Conservation (phyloP, 2,888 invertebrate genomes). For the Phyllotreta cruciferae region DNA sequence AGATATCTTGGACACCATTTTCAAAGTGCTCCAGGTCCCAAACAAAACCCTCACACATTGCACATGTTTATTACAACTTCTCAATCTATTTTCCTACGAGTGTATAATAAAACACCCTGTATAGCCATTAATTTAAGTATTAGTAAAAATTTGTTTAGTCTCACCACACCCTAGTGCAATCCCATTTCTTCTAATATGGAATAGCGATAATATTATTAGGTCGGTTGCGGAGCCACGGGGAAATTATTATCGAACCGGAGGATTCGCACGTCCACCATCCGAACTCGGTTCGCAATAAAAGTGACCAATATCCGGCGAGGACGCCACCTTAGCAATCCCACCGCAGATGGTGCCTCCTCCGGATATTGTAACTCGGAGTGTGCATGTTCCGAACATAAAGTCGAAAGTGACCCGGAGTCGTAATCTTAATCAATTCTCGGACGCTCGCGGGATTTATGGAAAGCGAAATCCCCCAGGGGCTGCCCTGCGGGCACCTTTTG, state of each 20-base stretch:
- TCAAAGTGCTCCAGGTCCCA: too few species aligned
- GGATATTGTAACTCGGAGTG: constrained; percentile 55
- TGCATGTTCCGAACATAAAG: constrained; percentile 51
- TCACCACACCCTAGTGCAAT: not conserved
- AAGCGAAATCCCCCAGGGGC: too few species aligned
- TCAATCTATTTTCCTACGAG: too few species aligned
- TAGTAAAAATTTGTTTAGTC: not conserved
- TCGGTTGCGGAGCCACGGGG: not conserved
- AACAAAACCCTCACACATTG: too few species aligned
- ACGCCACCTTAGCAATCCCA: constrained; percentile 29
- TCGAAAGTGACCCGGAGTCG: constrained; percentile 39
- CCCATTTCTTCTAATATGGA: too few species aligned
- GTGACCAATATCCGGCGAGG: constrained; percentile 60
- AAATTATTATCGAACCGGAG: constrained; percentile 40
- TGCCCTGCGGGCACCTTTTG: too few species aligned
- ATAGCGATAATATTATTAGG: too few species aligned
- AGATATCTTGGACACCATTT: too few species aligned
- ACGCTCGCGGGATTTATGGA: not conserved
- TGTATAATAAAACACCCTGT: too few species aligned
- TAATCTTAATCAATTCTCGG: constrained; percentile 35
- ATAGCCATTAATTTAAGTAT: not conserved
- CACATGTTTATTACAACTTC: too few species aligned
- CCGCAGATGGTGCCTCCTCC: constrained; percentile 54
- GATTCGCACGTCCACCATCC: constrained; percentile 57
- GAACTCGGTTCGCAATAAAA: constrained; percentile 59